phyloP scores from a whole-genome alignment of 2,888 invertebrate genomes.

The Oxytorus armatus region DNA sequence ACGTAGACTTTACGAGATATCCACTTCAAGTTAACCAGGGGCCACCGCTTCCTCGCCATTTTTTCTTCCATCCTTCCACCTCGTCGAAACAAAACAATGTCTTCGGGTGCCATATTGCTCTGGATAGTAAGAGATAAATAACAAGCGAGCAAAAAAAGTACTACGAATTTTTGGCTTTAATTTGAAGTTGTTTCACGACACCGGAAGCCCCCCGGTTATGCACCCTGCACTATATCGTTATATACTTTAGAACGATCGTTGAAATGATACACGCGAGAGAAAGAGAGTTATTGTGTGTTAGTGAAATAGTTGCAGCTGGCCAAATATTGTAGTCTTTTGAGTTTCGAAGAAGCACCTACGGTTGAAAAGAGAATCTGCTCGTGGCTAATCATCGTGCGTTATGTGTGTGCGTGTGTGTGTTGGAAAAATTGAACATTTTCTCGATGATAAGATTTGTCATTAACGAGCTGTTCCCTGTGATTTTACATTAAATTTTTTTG shows the following conservation, averaged over 20 bases:
- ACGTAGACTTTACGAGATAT: conserved; percentile 29
- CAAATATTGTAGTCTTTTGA: conserved; percentile 29
- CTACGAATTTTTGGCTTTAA: conserved; percentile 6
- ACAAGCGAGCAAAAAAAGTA: background rate
- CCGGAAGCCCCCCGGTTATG: conserved; percentile 23
- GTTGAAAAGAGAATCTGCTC: background rate
- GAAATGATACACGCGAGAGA: conserved; percentile 1
- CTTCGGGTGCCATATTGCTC: conserved; percentile 3
- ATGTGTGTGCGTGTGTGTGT: background rate
- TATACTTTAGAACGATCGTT: conserved; percentile 23
- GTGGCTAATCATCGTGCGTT: background rate
- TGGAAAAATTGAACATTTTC: background rate
- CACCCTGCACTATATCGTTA: background rate
- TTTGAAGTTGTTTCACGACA: conserved; percentile 24
- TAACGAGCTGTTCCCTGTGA: no score
- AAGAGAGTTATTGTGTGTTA: background rate
- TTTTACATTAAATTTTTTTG: no score
- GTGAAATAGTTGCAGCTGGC: conserved; percentile 28
- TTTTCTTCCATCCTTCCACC: conserved; percentile 13
- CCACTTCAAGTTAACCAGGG: conserved; percentile 41
- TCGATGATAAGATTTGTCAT: background rate
- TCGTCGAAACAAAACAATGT: conserved; percentile 38
- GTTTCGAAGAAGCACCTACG: background rate
- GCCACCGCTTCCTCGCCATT: conserved; percentile 21
- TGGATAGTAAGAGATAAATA: background rate